phyloP scores from a whole-genome alignment of 2,113 vertebrate genomes.

The Rhegmatorhina hoffmannsi region DNA sequence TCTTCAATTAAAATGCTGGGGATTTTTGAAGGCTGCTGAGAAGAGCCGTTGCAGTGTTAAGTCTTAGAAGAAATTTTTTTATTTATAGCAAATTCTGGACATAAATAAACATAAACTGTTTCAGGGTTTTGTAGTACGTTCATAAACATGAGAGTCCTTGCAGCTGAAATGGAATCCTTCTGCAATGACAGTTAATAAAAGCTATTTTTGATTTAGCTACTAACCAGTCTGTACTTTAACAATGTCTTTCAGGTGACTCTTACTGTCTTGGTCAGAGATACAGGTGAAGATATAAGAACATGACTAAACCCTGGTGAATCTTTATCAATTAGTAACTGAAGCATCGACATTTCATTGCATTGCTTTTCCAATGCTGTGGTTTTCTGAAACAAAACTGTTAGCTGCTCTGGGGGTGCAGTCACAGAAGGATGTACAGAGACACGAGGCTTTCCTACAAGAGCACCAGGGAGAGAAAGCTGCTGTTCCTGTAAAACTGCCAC shows the following conservation, averaged over 20 bases:
- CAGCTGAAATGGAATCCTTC: slow-evolving; percentile 29
- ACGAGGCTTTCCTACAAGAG: not conserved
- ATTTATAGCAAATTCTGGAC: slow-evolving; percentile 2
- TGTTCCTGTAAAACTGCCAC: slow-evolving; percentile 27
- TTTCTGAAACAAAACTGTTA: not conserved
- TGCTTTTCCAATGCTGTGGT: not conserved
- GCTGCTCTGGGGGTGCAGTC: not conserved
- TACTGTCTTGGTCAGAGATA: not conserved
- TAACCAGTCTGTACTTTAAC: not conserved
- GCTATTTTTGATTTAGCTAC: slow-evolving; percentile 1
- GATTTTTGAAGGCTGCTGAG: slow-evolving; percentile 14
- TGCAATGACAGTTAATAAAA: slow-evolving; percentile 43
- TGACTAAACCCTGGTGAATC: not conserved
- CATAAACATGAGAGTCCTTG: slow-evolving; percentile 37
- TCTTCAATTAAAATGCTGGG: slow-evolving; percentile 22
- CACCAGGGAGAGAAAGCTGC: not conserved
- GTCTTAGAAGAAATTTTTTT: not conserved
- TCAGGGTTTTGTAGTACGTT: not conserved
- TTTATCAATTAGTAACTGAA: not conserved
- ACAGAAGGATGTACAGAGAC: not conserved
- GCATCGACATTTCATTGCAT: not conserved
- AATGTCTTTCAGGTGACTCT: not conserved
- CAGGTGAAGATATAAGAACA: not conserved
- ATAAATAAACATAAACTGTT: slow-evolving; percentile 41
- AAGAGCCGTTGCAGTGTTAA: not conserved